Base-by-base conservation (phyloP, 2,113 vertebrate species). In the Dolichallabes microphthalmus region DNA sequence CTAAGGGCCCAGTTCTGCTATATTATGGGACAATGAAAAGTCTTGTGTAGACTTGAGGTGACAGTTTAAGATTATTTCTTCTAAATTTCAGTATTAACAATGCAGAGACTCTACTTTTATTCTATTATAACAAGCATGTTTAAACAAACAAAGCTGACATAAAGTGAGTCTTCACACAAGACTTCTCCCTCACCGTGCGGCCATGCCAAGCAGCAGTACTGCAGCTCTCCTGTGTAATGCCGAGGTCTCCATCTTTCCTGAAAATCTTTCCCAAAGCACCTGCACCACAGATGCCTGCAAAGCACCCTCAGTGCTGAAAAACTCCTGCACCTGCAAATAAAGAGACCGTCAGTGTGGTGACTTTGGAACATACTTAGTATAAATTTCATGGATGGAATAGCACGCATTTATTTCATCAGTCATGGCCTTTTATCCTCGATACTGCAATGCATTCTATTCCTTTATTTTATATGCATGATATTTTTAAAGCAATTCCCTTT, bases 181-280 rank as follows among this genome's bases (percentile, higher is more conserved):
- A 50, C 63, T 22, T 22, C 2, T 30, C 2, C 22, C 88, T 93
- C 88, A 99, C 98, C 95, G 93, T 90, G 97, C 95, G 88, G 98
- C 96, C 97, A 99, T 97, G 25, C 97, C 97, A 80, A 99, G 93
- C 86, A 99, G 92, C 77, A 97, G 93, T 71, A 98, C 93, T 0
- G 97, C 96, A 35, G 96, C 96, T 19, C 95, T 94, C 61, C 93
- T 94, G 76, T 97, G 93, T 3, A 96, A 84, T 0, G 79, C 35
- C 0, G 95, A 95, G n/a, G 95, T 95, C 13, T 93, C 93, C 3
- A 90, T 93, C 92, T 97, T 98, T 52, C 95, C 94, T 0, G 97
- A 96, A 86, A 97, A 97, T 12, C 85, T 92, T 61, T 98, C 97
- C 98, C 98, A 99, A 0, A 99, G 93, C 86, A 97, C 92, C 87